Percentiles rank a stretch among this genome's conserved stretches.
Conservation (phyloP, 2,888 invertebrate genomes). For the Lasioglossum figueresi region DNA sequence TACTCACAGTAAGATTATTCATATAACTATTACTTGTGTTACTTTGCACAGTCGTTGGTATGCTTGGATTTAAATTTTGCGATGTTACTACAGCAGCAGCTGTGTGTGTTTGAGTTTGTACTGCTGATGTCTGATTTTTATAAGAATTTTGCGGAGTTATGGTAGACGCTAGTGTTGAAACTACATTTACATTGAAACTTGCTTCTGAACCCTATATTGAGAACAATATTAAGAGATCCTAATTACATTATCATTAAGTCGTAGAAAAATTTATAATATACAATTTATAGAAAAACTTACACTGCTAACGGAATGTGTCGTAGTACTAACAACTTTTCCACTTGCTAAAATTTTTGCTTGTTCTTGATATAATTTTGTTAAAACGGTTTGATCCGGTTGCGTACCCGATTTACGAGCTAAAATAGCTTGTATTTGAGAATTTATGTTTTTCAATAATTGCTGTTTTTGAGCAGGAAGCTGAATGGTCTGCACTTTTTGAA, state of each 20-base stretch:
- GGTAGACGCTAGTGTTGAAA: constrained; percentile 74
- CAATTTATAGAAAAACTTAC: constrained; percentile 69
- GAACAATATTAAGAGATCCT: background rate
- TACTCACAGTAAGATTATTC: constrained; percentile 74
- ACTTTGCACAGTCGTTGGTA: constrained; percentile 70
- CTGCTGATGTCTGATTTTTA: constrained; percentile 81
- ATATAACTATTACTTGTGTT: constrained; percentile 71
- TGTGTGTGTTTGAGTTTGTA: constrained; percentile 80
- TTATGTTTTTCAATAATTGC: constrained; percentile 84
- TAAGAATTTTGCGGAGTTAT: constrained; percentile 74
- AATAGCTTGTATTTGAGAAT: constrained; percentile 88
- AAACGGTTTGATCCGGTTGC: constrained; percentile 85
- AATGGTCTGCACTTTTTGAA: constrained; percentile 89
- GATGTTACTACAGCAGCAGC: constrained; percentile 70
- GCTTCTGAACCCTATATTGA: constrained; percentile 76
- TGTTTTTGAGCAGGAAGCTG: constrained; percentile 91
- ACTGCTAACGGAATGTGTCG: constrained; percentile 74
- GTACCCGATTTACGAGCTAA: constrained; percentile 85
- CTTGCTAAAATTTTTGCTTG: constrained; percentile 90
- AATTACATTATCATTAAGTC: background rate
- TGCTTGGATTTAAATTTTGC: constrained; percentile 73
- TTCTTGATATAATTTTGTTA: constrained; percentile 88
- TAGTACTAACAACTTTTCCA: constrained; percentile 87
- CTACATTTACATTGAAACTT: constrained; percentile 74
- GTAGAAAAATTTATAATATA: background rate